Evolutionary conservation across 2,888 invertebrate species (phyloP).

Genomic region (Brachynemurus nebulosus): DNA sequence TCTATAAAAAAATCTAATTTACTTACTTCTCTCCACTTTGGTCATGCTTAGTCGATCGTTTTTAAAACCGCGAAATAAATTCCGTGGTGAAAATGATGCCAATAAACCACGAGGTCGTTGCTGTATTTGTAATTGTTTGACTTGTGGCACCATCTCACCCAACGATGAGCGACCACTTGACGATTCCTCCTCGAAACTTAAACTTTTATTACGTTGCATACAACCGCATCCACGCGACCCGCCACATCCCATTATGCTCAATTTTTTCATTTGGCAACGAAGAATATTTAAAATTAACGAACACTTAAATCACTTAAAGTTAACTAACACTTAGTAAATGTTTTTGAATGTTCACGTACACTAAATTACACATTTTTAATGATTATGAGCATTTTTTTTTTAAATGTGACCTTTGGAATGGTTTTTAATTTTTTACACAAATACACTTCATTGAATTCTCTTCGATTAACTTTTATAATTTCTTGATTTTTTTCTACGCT

Average conservation of each 20-base stretch:
- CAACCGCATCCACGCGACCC: conserved; percentile 18
- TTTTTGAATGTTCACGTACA: no score
- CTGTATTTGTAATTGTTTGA: conserved; percentile 35
- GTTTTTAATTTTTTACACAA: no score
- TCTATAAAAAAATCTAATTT: background rate
- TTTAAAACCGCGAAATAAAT: conserved; percentile 51
- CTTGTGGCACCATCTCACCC: conserved; percentile 24
- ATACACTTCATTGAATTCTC: no score
- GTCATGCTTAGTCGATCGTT: conserved; percentile 59
- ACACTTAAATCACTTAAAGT: no score
- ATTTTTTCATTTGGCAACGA: no score
- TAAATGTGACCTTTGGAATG: no score
- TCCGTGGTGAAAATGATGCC: conserved; percentile 42
- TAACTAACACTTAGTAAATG: no score
- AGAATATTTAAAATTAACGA: no score
- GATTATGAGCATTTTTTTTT: no score
- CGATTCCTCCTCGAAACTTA: conserved; percentile 23
- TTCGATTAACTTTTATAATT: no score
- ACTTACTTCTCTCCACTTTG: conserved; percentile 61
- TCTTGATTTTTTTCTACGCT: no score
- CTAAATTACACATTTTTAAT: no score
- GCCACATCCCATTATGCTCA: conserved; percentile 13
- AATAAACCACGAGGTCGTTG: conserved; percentile 36
- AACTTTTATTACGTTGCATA: conserved; percentile 19
- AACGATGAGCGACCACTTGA: conserved; percentile 17